Base-by-base conservation (phyloP, 2,113 vertebrate species). In the Megalops atlanticus region DNA sequence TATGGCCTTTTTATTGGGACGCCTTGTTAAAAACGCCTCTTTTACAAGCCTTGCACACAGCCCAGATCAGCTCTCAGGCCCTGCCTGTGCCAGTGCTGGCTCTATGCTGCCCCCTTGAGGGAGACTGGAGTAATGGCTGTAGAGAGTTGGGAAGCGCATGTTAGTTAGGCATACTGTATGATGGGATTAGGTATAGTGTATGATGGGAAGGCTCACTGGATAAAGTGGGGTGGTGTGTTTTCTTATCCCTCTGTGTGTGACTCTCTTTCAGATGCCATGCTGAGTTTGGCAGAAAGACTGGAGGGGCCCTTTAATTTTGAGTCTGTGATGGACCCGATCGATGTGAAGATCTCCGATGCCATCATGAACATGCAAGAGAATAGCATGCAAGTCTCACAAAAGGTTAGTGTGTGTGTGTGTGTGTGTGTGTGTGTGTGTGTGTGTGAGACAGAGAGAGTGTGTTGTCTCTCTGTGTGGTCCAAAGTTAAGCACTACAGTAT, bases 361-460 rank as follows among this genome's bases (percentile, higher is more conserved):
- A 99, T 99, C 84, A 99, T 99, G 98, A 99, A 98, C 91, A 99
- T 99, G 97, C 98, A 99, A 87, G 98, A 98, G 85, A 99, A 99
- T 90, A 99, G 97, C 84, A 94, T 98, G 89, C 97, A 98, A 74
- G 96, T 99, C 80, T 98, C 98, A 0, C 96, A 98, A 84, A 99
- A 98, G 92, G 98, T 99, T 84, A 41, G 86, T 80, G 41, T 75
- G 8, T 21, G 35, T 76, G 27, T 24, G 16, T 38, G n/a, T 33
- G 43, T 84, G n/a, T 40, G 3, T 24, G 41, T n/a, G 4, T 33
- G 0, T 64, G 75, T 73, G 75, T 16, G 3, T 43, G 3, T 10
- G 2, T 54, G 27, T 71, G 33, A 43, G n/a, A n/a, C n/a, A n/a
- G n/a, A n/a, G 15, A 1, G 10, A 8, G 47, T n/a, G 33, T 72